Percentiles rank a stretch among this genome's conserved stretches.
Conservation (phyloP, 1,140 invertebrate genomes). For the Cardiocondyla obscurior region DNA sequence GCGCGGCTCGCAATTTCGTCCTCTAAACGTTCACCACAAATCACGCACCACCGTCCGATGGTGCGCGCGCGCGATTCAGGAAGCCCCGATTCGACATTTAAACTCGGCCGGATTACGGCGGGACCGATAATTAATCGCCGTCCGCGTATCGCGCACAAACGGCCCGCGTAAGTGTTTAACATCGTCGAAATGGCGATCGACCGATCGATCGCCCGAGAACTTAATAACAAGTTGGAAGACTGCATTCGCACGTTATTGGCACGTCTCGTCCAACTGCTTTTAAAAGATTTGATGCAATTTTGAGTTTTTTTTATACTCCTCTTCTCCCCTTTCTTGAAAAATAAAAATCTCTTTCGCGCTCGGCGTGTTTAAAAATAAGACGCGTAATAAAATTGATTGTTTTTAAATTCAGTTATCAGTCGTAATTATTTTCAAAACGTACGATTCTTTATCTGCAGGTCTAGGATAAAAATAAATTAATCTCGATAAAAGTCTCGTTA, state of each 20-base stretch:
- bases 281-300: too few relatives aligned
- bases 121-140: constrained; percentile 69
- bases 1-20: constrained; percentile 80
- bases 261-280: background rate
- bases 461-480: background rate
- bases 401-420: background rate
- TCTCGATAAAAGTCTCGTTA: background rate
- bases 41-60: constrained; percentile 70
- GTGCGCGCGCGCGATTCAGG: constrained; percentile 65
- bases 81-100: constrained; percentile 70
- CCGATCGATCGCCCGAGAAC: constrained; percentile 10
- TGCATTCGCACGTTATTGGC: background rate
- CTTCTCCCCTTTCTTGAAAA: too few relatives aligned
- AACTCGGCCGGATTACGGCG: constrained; percentile 73
- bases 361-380: too few relatives aligned
- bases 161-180: constrained; percentile 63
- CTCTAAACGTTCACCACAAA: constrained; percentile 81
- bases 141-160: constrained; percentile 60
- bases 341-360: background rate
- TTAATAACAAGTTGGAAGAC: background rate
- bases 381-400: background rate
- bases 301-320: background rate
- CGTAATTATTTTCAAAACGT: background rate
- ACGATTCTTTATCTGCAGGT: background rate
- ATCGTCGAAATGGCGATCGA: constrained; percentile 41